Base-by-base conservation (phyloP, 2,888 invertebrate genomes). In the Halocaridina rubra region DNA sequence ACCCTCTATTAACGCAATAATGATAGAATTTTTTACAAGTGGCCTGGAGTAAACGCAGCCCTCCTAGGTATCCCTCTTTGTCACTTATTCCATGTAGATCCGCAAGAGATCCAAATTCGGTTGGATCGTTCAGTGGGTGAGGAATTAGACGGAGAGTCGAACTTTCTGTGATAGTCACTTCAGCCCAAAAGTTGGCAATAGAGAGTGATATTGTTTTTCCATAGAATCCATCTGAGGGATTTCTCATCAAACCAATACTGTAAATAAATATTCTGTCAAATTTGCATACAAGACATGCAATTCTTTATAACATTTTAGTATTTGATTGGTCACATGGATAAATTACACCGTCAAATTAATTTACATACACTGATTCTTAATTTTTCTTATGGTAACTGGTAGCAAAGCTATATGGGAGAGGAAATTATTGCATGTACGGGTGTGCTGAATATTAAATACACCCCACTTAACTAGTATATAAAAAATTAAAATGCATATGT, bases 141-240 rank as follows among this genome's bases (percentile, higher is more conserved):
- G 89, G 89, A 57, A 88, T 61, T 24, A 89, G 82, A 4, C 86
- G 61, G 24, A 89, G 57, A 1, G 69, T 81, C 13, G 67, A 24
- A 71, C 88, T 88, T 74, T 87, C 87, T 59, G 53, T 61, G 8
- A 89, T 88, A 29, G 89, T 89, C 22, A 88, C 89, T 76, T 88
- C 89, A 10, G 89, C 89, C 89, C 89, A 89, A 76, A 89, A 89
- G 61, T 89, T 89, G 24, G 81, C 29, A 24, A 89, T 88, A n/a
- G 89, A 86, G 10, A 89, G 81, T 8, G 89, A 87, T 59, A 89
- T 89, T 16, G 89, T 89, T 61, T 89, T 89, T 57, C 89, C 89
- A 69, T 71, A 82, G 74, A 88, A 89, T 1, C 89, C 89, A 80
- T 89, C 89, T n/a, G 89, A 89, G 7, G 89, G 89, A 77, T 89